These are phyloP conservation scores for Myiozetetes cayanensis DNA, from an alignment of 2,113 vertebrate species.

Conservation along the genomic window DNA sequence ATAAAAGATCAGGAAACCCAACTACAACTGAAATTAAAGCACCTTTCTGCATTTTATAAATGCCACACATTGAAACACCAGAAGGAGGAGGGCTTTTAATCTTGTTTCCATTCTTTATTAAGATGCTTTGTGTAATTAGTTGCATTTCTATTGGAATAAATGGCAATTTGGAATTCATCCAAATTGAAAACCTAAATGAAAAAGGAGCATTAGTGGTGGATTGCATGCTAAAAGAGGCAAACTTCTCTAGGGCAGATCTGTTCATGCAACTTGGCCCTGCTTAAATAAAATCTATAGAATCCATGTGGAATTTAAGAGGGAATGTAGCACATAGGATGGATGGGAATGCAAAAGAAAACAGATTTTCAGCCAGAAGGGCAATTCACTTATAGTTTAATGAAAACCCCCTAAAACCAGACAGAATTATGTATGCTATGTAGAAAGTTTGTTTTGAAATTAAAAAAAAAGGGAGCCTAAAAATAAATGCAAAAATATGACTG, in stretches of 20 bases:
- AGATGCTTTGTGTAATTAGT: constrained; percentile 78
- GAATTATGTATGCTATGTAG: constrained; percentile 49
- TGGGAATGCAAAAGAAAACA: constrained; percentile 68
- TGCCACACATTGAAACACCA: constrained; percentile 56
- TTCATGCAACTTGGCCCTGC: constrained; percentile 66
- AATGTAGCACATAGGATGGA: constrained; percentile 33
- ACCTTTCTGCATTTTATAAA: constrained; percentile 50
- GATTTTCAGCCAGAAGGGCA: constrained; percentile 75
- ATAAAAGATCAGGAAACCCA: background rate
- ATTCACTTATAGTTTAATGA: constrained; percentile 75
- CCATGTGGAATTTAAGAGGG: constrained; percentile 66
- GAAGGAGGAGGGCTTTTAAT: constrained; percentile 72
- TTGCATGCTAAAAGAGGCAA: constrained; percentile 77
- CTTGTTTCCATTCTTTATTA: constrained; percentile 76
- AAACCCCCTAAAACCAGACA: constrained; percentile 67
- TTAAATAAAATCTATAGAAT: constrained; percentile 78
- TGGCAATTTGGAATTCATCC: constrained; percentile 82
- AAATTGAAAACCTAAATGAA: constrained; percentile 81
- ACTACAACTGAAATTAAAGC: constrained; percentile 28
- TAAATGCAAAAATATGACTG: constrained; percentile 41
- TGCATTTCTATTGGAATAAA: constrained; percentile 78
- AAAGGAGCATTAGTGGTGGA: constrained; percentile 69
- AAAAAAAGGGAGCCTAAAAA: constrained; percentile 9
- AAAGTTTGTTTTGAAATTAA: constrained; percentile 40
- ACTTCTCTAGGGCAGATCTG: constrained; percentile 77